phyloP scores from a whole-genome alignment of 92 coral and sea anemone genomes.

The Nematostella vectensis region DNA sequence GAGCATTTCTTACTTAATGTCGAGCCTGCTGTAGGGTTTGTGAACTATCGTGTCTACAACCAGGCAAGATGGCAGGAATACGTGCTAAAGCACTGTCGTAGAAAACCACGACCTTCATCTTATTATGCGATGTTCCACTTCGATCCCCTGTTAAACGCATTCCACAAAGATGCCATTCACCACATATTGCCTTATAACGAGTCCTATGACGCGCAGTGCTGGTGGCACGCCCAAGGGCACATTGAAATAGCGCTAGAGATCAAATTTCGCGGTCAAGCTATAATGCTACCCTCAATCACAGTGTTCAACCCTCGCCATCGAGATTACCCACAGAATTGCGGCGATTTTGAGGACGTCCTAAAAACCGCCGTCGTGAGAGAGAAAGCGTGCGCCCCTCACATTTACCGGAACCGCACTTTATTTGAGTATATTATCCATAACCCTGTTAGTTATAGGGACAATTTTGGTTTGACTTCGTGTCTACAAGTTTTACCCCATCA shows the following conservation, averaged over 20 bases:
- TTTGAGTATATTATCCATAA: not conserved
- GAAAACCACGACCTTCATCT: conserved; percentile 3
- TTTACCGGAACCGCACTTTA: conserved; percentile 1
- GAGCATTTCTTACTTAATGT: conserved; percentile 16
- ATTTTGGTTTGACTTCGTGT: conserved; percentile 6
- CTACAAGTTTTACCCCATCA: conserved; percentile 12
- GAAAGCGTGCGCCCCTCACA: not conserved
- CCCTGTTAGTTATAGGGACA: not conserved
- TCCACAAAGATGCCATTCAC: conserved; percentile 28
- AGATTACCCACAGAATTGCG: conserved; percentile 14
- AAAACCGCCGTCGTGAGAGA: conserved; percentile 7
- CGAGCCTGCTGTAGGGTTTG: conserved; percentile 52
- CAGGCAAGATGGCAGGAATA: conserved; percentile 1
- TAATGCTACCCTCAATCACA: conserved; percentile 26
- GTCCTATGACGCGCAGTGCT: conserved; percentile 10
- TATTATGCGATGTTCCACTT: conserved; percentile 24
- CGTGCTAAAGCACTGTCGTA: conserved; percentile 23
- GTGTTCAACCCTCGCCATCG: conserved; percentile 18
- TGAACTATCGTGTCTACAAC: conserved; percentile 4
- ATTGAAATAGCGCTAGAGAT: conserved; percentile 19
- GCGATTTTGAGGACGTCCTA: not conserved
- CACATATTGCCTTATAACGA: conserved; percentile 34
- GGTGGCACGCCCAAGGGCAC: conserved; percentile 23
- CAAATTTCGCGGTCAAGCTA: conserved; percentile 37
- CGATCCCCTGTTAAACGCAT: conserved; percentile 42